phyloP scores from a whole-genome alignment of 2,113 vertebrate genomes.

The Albula goreensis region DNA sequence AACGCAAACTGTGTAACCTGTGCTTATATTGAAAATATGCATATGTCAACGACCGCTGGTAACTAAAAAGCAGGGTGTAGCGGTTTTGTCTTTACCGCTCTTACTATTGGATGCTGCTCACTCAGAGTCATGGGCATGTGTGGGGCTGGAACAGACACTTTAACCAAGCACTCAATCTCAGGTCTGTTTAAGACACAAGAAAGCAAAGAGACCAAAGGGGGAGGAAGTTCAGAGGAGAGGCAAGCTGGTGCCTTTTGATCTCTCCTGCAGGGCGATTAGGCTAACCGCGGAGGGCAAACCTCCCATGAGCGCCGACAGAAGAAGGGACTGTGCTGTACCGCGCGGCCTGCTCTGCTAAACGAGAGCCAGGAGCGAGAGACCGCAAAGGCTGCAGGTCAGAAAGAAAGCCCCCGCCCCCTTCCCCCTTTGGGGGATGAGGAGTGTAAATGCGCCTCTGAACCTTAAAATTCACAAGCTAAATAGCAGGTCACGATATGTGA shows the following conservation, averaged over 20 bases:
- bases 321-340: not conserved
- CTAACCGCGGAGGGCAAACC: not conserved
- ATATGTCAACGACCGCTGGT: not conserved
- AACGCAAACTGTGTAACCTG: too few species aligned
- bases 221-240: not conserved
- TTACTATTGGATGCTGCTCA: not conserved
- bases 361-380: not conserved
- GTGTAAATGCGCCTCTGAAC: not conserved
- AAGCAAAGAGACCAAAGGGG: not conserved
- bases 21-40: too few species aligned
- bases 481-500: not conserved
- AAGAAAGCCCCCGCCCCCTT: not conserved
- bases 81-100: too few species aligned
- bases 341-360: not conserved
- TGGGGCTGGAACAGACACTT: not conserved
- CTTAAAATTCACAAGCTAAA: not conserved
- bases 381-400: not conserved
- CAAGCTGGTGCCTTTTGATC: conserved; percentile 12
- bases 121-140: not conserved
- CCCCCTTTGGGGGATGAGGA: not conserved
- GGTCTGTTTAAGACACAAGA: not conserved
- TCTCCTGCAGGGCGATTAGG: not conserved
- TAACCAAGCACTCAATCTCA: not conserved
- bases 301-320: not conserved
- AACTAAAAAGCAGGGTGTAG: too few species aligned